Base-by-base conservation (phyloP, 2,113 vertebrate genomes). In the Oceanodroma tethys region DNA sequence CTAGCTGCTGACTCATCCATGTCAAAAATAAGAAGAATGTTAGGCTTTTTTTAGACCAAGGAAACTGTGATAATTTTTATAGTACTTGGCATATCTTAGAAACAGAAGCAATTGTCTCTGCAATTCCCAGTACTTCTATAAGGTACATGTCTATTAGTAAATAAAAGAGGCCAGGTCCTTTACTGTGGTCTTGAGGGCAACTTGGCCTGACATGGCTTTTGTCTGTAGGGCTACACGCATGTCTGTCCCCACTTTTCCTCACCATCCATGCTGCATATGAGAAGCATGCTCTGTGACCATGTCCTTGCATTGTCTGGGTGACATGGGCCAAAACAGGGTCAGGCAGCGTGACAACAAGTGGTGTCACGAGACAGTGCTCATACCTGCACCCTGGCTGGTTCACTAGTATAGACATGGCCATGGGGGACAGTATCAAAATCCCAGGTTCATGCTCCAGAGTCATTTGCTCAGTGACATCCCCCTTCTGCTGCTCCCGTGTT, bases 1-100 rank as follows among this genome's bases (percentile, higher is more conserved):
- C 71, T 93, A 68, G 93, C 79, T 97, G 93, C 95, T 98, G 96
- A 96, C 74, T 97, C 96, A 97, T 91, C 71, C 7, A 9, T 81
- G 55, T 83, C 67, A 90, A 70, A 96, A 96, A 94, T 92, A 93
- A 93, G 92, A 95, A 55, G 27, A 78, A 88, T 6, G 6, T 50
- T 56, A 75, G 32, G 20, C 40, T 93, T 83, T 97, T 95, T 90
- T 93, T 92, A 93, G 85, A 65, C 65, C 43, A 88, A 68, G 52
- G 62, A 79, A 82, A 58, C 13, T 0, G 8, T 62, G 88, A 22
- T 18, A n/a, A 34, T 85, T 88, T 87, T 91, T 94, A 81, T 81
- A 75, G 70, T 60, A 80, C 70, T 94, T 93, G 71, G 68, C 73
- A 55, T 73, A 47, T 70, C 79, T 89, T 84, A 38, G 52, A 92